phyloP scores from a whole-genome alignment of 2,797 vertebrate species.

The Ataeniobius toweri region DNA sequence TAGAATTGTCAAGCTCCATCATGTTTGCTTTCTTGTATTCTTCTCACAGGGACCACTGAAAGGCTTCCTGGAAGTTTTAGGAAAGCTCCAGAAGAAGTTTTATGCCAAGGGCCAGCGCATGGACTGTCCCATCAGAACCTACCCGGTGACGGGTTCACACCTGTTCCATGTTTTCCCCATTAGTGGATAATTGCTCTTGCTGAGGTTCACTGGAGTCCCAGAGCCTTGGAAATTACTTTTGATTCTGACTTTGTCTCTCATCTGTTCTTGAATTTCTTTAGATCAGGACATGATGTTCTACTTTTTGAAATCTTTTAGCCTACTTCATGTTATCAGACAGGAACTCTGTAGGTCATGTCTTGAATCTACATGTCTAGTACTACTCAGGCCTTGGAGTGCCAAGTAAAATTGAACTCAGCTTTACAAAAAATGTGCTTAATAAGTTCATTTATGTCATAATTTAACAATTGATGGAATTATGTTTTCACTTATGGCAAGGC shows the following conservation, averaged over 20 bases:
- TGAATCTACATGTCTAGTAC: neutral
- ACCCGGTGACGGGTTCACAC: slow-evolving; percentile 85
- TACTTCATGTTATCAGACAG: neutral
- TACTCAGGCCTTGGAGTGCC: neutral
- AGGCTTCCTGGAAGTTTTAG: slow-evolving; percentile 69
- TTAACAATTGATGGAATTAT: neutral
- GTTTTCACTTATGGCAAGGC: neutral
- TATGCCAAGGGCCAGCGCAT: slow-evolving; percentile 70
- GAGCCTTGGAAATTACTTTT: neutral
- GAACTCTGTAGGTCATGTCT: neutral
- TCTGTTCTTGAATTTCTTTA: neutral
- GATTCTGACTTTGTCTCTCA: neutral
- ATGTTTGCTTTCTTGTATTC: neutral
- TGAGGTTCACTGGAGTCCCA: too few relatives aligned
- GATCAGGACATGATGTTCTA: neutral
- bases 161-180: neutral
- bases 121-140: slow-evolving; percentile 91
- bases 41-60: slow-evolving; percentile 74
- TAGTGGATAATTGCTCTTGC: neutral
- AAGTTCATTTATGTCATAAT: neutral
- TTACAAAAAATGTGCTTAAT: neutral
- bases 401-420: neutral
- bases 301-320: neutral
- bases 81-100: slow-evolving; percentile 71
- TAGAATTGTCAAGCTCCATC: too few relatives aligned